A percentile compares a stretch with the other conserved stretches of the same genome.
These are phyloP conservation scores for Caranx melampygus DNA, from an alignment of 2,113 vertebrate genomes.

Conservation along the genomic window DNA sequence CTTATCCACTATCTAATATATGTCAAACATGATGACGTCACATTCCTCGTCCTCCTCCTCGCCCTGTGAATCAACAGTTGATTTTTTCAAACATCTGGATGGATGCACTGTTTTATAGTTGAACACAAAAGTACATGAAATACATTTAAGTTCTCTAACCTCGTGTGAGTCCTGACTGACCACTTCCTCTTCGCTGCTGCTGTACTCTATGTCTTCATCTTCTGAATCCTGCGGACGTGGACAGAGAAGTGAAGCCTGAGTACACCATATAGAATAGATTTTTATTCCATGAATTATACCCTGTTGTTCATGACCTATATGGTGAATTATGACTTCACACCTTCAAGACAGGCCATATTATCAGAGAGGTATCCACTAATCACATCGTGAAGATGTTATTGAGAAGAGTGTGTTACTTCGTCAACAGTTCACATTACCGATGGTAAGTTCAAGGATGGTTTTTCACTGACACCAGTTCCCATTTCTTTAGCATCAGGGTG, in stretches of 20 bases:
- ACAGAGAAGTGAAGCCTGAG: not conserved
- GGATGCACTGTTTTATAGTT: not conserved
- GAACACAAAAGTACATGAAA: not conserved
- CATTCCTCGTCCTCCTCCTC: not conserved
- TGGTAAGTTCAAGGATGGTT: not conserved
- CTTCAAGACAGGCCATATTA: not conserved
- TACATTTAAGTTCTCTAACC: conserved; percentile 28
- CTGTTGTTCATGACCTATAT: not conserved
- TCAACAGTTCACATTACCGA: conserved; percentile 63
- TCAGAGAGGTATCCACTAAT: not conserved
- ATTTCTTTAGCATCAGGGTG: not conserved
- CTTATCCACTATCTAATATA: conserved; percentile 40
- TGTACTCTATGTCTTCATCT: conserved; percentile 55
- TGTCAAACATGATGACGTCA: conserved; percentile 27
- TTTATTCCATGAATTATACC: not conserved
- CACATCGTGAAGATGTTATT: not conserved
- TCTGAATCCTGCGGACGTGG: conserved; percentile 71
- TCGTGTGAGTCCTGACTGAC: not conserved
- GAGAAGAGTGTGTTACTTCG: not conserved
- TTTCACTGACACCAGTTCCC: rapidly evolving
- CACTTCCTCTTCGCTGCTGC: conserved; percentile 54
- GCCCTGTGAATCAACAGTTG: conserved; percentile 23
- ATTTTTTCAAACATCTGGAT: conserved; percentile 9
- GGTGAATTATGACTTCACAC: not conserved
- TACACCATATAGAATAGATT: not conserved